Percentiles rank a stretch among this genome's conserved stretches.
Conservation (phyloP, 2,888 invertebrate species). For the Auanema freiburgensis region DNA sequence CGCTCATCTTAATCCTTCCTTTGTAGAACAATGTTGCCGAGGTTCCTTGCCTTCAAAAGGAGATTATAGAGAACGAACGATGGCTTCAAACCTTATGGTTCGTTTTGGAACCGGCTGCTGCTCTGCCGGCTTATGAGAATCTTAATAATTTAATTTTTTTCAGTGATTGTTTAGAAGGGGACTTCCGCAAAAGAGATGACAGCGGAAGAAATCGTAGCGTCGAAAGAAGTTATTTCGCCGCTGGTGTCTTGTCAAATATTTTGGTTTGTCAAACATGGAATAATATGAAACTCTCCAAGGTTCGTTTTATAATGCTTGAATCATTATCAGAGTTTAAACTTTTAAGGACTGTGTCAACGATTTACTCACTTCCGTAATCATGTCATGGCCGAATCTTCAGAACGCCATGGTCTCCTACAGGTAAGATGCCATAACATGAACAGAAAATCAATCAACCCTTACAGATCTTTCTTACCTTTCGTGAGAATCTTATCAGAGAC, state of each 20-base stretch:
- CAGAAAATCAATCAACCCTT: not conserved
- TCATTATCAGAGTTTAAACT: constrained; percentile 75
- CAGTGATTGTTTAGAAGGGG: constrained; percentile 36
- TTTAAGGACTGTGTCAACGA: constrained; percentile 55
- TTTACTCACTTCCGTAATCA: constrained; percentile 59
- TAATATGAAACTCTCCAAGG: not conserved
- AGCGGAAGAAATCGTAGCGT: constrained; percentile 68
- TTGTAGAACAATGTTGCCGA: constrained; percentile 77
- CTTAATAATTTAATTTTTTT: constrained; percentile 14
- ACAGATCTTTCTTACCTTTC: constrained; percentile 75
- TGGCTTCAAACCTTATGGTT: constrained; percentile 66
- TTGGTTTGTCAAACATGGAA: constrained; percentile 15
- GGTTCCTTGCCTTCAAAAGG: constrained; percentile 71
- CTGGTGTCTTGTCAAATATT: constrained; percentile 46
- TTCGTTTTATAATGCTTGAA: constrained; percentile 66
- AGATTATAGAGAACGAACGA: constrained; percentile 69
- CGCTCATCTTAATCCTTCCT: not conserved
- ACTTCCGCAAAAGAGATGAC: constrained; percentile 26
- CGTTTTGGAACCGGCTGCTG: constrained; percentile 14
- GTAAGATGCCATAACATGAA: constrained; percentile 15
- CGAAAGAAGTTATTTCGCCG: constrained; percentile 75
- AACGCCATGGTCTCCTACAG: constrained; percentile 77
- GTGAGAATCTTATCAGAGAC: constrained; percentile 72
- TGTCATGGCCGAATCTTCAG: constrained; percentile 74
- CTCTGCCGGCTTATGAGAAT: not conserved